Percentiles rank a stretch among this genome's conserved stretches.
These are phyloP conservation scores for Chloroclysta siterata DNA, from an alignment of 2,888 invertebrate species.

Conservation along the genomic window DNA sequence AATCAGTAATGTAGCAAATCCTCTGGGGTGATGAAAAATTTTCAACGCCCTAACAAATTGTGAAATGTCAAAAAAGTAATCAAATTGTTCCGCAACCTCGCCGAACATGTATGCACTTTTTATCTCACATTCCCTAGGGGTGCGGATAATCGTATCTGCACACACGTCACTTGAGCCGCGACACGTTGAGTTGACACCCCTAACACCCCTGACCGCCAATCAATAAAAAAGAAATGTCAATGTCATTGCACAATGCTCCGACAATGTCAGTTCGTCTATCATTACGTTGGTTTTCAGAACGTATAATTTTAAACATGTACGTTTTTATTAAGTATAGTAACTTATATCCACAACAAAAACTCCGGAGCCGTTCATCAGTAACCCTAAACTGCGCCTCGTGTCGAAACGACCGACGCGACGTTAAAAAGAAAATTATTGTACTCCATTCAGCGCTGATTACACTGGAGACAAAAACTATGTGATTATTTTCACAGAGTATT, in stretches of 20 bases:
- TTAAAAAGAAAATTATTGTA: constrained; percentile 62
- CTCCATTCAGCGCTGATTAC: constrained; percentile 59
- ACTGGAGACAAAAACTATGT: constrained; percentile 55
- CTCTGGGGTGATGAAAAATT: constrained; percentile 27
- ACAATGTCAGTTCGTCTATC: constrained; percentile 43
- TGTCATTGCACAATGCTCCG: constrained; percentile 25
- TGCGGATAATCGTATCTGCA: constrained; percentile 76
- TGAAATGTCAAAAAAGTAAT: constrained; percentile 48
- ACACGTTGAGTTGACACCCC: constrained; percentile 66
- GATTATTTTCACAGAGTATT: constrained; percentile 64
- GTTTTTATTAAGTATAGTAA: constrained; percentile 54
- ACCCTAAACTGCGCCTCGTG: constrained; percentile 60
- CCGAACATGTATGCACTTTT: constrained; percentile 55
- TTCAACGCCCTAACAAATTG: constrained; percentile 41
- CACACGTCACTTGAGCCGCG: constrained; percentile 69
- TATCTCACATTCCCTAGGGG: constrained; percentile 60
- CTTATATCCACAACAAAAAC: constrained; percentile 78
- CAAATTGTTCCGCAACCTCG: constrained; percentile 52
- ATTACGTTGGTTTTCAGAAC: constrained; percentile 50
- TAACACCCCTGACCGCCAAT: constrained; percentile 66
- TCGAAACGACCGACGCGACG: constrained; percentile 45
- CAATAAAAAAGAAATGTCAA: constrained; percentile 48
- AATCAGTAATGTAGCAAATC: constrained; percentile 2
- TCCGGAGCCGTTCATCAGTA: constrained; percentile 60
- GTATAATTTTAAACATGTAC: constrained; percentile 37